Base-by-base conservation (phyloP, 2,888 invertebrate species). In the Chelonus formosanus region DNA sequence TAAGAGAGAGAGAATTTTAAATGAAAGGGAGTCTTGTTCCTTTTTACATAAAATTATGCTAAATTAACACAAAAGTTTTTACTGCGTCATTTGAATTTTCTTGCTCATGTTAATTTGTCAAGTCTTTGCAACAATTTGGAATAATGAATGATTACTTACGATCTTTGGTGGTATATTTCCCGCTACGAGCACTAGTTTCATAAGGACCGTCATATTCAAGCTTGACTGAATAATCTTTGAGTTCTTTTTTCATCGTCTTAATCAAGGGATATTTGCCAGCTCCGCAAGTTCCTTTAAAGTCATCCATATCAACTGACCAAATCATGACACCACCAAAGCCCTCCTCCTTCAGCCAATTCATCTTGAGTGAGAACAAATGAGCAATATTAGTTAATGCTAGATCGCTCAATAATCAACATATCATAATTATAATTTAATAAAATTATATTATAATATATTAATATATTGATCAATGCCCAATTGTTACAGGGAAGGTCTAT, bases 231-330 rank as follows among this genome's bases (percentile, higher is more conserved):
- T 96, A 96, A 32, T 90, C 92, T 62, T 90, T 88, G 8, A 97
- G 87, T 79, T 96, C 95, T 78, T 95, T 92, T 72, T 90, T 91
- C 88, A 97, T 92, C 0, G 96, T 91, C 63, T 90, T 92, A 68
- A 97, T 90, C 54, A 97, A 86, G 0, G 97, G 97, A 83, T 92
- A 97, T 79, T 94, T 95, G 52, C 94, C 95, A 62, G 92, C 91
- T 6, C 96, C 96, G 78, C 97, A 97, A 6, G 91, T 90, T 6
- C 96, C 96, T 71, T 90, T 87, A 86, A 97, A 97, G 84, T 97
- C 97, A 78, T 97, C 97, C 95, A 97, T 93, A 78, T 97, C 97
- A 35, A 97, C 89, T 0, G 96, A 96, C 97, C 97, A 97, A 58
- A 97, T 92, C 95, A 97, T 97, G 65, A 97, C 95, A 31, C 97